A percentile compares a stretch with the other conserved stretches of the same genome.
Conservation (phyloP, 1,140 invertebrate genomes). For the Frieseomelitta varia region DNA sequence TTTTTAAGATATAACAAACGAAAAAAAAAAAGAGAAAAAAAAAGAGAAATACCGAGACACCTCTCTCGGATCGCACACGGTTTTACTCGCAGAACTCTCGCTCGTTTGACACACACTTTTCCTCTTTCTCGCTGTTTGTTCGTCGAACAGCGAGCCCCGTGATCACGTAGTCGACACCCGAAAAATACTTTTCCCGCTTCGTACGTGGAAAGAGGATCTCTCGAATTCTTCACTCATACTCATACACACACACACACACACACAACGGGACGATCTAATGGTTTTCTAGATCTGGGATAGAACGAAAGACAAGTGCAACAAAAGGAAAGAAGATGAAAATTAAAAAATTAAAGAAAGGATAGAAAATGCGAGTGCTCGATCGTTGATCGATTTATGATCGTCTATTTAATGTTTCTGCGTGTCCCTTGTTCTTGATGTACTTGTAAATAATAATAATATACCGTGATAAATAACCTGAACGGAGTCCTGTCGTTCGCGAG, state of each 20-base stretch:
- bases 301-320: neutral
- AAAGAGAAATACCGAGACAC: neutral
- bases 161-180: neutral
- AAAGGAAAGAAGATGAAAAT: neutral
- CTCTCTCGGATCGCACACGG: constrained; percentile 17
- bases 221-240: neutral
- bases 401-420: constrained; percentile 69
- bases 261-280: constrained; percentile 6
- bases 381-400: constrained; percentile 52
- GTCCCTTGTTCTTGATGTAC: constrained; percentile 69
- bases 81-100: constrained; percentile 48
- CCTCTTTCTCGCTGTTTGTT: constrained; percentile 1
- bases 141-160: neutral
- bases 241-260: neutral
- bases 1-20: constrained; percentile 19
- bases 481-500: constrained; percentile 43
- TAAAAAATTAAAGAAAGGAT: neutral
- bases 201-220: no score
- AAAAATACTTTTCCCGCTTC: neutral
- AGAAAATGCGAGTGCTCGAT: constrained; percentile 50
- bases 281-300: neutral
- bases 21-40: neutral
- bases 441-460: constrained; percentile 61
- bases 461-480: constrained; percentile 21
- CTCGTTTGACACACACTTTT: neutral